Evolutionary conservation across 2,113 vertebrate species (phyloP).

Genomic region (Indri indri): DNA sequence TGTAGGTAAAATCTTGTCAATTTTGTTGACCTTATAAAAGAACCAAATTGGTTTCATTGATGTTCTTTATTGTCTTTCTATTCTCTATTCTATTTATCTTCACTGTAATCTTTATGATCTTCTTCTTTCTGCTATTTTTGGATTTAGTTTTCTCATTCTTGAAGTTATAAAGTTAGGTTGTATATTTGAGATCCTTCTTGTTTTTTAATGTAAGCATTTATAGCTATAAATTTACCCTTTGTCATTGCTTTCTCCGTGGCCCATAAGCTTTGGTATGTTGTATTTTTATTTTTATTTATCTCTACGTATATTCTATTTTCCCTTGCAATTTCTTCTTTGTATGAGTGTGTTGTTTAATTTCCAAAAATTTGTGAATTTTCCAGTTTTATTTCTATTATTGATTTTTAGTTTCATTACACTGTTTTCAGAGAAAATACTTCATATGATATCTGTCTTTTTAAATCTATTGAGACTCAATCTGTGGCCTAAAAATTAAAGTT

Average conservation of each 20-base stretch:
- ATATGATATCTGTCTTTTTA: neutral
- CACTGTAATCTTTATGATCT: neutral
- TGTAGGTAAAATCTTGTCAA: neutral
- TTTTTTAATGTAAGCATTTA: neutral
- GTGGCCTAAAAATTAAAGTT: too few species aligned
- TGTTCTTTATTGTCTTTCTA: neutral
- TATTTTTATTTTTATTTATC: neutral
- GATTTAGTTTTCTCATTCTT: neutral
- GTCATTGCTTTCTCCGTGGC: neutral
- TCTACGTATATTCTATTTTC: neutral
- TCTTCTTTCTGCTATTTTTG: neutral
- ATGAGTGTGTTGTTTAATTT: neutral
- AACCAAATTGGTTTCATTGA: neutral
- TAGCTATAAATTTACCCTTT: neutral
- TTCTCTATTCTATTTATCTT: neutral
- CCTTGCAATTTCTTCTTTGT: neutral
- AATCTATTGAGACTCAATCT: neutral
- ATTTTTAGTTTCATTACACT: neutral
- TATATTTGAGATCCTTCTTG: neutral
- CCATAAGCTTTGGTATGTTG: neutral
- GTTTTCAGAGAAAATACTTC: neutral
- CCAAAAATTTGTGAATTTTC: neutral
- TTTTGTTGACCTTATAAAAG: neutral
- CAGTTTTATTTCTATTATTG: neutral
- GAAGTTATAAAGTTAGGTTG: neutral